A percentile compares a stretch with the other conserved stretches of the same genome.
These are phyloP conservation scores for Prionailurus bengalensis DNA, from an alignment of 2,113 vertebrate genomes.

Conservation along the genomic window DNA sequence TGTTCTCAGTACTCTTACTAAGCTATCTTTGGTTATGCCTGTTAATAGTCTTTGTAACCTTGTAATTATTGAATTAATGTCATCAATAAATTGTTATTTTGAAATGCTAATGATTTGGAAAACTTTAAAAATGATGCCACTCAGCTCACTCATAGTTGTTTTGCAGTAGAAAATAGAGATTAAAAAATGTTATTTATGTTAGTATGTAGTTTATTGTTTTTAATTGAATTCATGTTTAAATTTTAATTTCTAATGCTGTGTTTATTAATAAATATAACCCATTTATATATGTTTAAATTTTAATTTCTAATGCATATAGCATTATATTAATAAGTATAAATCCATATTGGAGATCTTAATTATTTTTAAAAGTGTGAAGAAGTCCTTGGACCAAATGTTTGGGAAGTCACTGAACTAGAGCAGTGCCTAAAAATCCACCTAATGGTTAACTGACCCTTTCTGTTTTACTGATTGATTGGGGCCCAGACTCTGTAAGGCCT, in stretches of 20 bases:
- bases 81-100: conserved; percentile 37
- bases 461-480: background rate
- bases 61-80: background rate
- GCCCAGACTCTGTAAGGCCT: background rate
- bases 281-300: background rate
- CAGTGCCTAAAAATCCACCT: background rate
- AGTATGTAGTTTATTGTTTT: background rate
- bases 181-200: background rate
- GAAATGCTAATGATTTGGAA: background rate
- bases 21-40: background rate
- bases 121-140: background rate
- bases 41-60: background rate
- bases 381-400: background rate
- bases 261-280: background rate
- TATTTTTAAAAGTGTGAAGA: background rate
- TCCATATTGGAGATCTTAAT: background rate
- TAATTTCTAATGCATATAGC: background rate
- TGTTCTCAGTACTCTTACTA: background rate
- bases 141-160: background rate
- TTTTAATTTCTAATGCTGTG: background rate
- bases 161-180: conserved; percentile 8
- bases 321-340: background rate
- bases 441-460: background rate
- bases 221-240: background rate
- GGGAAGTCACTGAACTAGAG: background rate